Evolutionary conservation across 2,113 vertebrate species (phyloP), one percentile per base, ranked within the genome.

Genomic region (Globicephala melas): DNA sequence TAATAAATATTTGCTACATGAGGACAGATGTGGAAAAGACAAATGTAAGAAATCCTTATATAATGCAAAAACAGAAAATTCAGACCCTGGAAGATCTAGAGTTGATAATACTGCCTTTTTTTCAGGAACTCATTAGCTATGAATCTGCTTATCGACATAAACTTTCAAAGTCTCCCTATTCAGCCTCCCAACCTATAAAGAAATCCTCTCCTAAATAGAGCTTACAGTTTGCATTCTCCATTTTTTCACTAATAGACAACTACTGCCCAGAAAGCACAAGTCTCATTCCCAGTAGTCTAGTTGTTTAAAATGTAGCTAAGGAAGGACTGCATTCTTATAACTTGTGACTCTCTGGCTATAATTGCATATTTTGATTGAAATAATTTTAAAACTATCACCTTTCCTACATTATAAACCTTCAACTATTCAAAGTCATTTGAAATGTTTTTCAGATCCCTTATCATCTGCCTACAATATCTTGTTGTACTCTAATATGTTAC

Each of bases 11-110:
- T 89, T 89, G 7, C 67, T 82, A 60, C 93, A 76, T 89, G 68
- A 65, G 41, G 36, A 55, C 10, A 67, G 33, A 76, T 89, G 14
- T 71, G 47, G 28, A 67, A 73, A 93, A 80, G n/a, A 73, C 2
- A 95, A 95, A 84, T 71, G 60, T 91, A 77, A 65, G 36, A 96
- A 8, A 13, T 84, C 26, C 12, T 81, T 67, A 47, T 65, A 36
- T 90, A 89, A 36, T 12, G 41, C 50, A 38, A 87, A 97, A 86
- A 14, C 41, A 93, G 84, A 71, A 92, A 89, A 86, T 92, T 88
- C 23, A 91, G 31, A 47, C 26, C 14, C 38, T 85, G 18, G 21
- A 96, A 89, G 23, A 84, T 77, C 13, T 79, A 82, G 0, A 94
- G 10, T 55, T 93, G 63, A 84, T 87, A 68, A 20, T 76, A 25